Percentiles rank a stretch among this genome's conserved stretches.
These are phyloP conservation scores for Thecocarcelia acutangulata DNA, from an alignment of 2,888 invertebrate species.

Conservation along the genomic window DNA sequence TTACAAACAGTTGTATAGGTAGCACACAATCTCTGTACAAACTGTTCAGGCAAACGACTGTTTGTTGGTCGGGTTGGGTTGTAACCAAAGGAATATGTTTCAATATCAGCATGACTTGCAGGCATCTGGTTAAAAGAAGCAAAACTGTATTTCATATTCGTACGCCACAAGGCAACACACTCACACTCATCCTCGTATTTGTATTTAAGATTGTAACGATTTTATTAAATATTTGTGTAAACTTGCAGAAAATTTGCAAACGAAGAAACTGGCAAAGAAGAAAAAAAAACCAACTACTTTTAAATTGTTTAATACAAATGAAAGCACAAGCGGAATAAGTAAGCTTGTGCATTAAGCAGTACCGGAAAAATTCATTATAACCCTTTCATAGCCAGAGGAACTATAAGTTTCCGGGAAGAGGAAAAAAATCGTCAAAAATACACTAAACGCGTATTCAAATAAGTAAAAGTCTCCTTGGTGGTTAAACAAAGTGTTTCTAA, in stretches of 20 bases:
- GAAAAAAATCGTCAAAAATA: too few relatives aligned
- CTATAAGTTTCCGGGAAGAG: too few relatives aligned
- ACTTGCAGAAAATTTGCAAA: not conserved
- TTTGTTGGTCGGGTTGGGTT: conserved; percentile 30
- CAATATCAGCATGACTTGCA: conserved; percentile 65
- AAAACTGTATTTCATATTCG: conserved; percentile 17
- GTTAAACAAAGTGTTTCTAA: too few relatives aligned
- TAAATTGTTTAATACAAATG: too few relatives aligned
- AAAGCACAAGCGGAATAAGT: too few relatives aligned
- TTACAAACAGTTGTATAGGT: not conserved
- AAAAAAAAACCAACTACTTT: not conserved
- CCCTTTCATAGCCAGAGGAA: too few relatives aligned
- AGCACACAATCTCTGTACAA: not conserved
- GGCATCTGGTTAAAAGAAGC: conserved; percentile 50
- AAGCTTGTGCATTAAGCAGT: too few relatives aligned
- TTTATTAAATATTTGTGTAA: conserved; percentile 32
- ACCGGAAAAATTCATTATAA: too few relatives aligned
- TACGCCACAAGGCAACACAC: conserved; percentile 3
- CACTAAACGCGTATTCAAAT: too few relatives aligned
- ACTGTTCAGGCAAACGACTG: conserved; percentile 30
- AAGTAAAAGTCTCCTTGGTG: too few relatives aligned
- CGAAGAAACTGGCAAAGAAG: not conserved
- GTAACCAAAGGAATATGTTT: conserved; percentile 62
- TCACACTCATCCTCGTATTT: not conserved
- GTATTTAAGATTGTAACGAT: conserved; percentile 9